phyloP scores from a whole-genome alignment of 2,113 vertebrate species.

The Perca fluviatilis region DNA sequence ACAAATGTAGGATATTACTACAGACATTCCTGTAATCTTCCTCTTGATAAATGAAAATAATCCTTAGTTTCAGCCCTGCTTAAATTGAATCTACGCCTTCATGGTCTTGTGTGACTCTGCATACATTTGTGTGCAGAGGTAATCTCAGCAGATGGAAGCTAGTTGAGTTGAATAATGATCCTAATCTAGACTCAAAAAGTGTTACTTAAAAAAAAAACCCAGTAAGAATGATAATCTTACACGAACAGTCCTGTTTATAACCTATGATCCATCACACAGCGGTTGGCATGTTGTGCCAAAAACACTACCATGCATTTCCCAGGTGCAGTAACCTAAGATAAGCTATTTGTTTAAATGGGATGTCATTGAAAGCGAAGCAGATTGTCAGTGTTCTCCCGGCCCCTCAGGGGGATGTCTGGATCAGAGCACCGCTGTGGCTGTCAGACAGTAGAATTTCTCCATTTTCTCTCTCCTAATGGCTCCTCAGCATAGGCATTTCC shows the following conservation, averaged over 20 bases:
- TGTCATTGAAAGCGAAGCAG: slow-evolving; percentile 75
- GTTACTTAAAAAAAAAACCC: slow-evolving; percentile 14
- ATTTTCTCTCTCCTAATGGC: slow-evolving; percentile 76
- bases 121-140: background rate
- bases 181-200: background rate
- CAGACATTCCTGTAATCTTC: too few species aligned
- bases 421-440: slow-evolving; percentile 75
- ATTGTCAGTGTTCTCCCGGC: slow-evolving; percentile 74
- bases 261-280: slow-evolving; percentile 64
- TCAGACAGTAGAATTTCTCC: slow-evolving; percentile 77
- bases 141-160: slow-evolving; percentile 7
- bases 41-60: background rate
- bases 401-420: slow-evolving; percentile 72
- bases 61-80: background rate
- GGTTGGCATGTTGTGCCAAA: slow-evolving; percentile 52
- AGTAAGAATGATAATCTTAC: slow-evolving; percentile 39
- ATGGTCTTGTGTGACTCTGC: background rate
- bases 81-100: background rate
- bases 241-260: slow-evolving; percentile 30
- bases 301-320: slow-evolving; percentile 60
- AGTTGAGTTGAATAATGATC: background rate
- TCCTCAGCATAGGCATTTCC: slow-evolving; percentile 68
- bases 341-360: slow-evolving; percentile 81
- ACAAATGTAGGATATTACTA: too few species aligned
- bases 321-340: slow-evolving; percentile 64